These are phyloP conservation scores for Perizoma affinitatum DNA, from an alignment of 2,888 invertebrate species.

Conservation along the genomic window DNA sequence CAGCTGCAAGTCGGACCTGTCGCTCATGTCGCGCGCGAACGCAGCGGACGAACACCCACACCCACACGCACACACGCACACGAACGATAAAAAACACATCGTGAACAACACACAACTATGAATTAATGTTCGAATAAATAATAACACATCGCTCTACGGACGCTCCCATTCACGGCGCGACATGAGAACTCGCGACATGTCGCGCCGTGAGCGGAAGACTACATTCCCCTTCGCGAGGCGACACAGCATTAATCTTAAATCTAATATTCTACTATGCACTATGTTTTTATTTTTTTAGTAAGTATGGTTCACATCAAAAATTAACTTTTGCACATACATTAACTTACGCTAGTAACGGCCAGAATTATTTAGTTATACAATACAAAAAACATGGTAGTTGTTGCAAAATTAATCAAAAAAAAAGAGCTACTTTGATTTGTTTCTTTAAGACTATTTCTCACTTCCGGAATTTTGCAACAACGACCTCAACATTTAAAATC, in stretches of 20 bases:
- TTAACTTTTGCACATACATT: conserved; percentile 57
- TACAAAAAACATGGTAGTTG: conserved; percentile 20
- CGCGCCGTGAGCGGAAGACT: conserved; percentile 14
- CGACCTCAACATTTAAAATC: conserved; percentile 12
- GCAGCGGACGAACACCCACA: conserved; percentile 29
- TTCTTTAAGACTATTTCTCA: background rate
- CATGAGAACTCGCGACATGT: background rate
- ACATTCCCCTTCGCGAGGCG: conserved; percentile 31
- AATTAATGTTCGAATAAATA: conserved; percentile 47
- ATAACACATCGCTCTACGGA: conserved; percentile 30
- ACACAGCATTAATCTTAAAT: conserved; percentile 35
- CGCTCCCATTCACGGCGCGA: conserved; percentile 8
- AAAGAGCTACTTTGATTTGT: background rate
- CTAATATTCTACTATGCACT: conserved; percentile 42
- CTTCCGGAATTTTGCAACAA: conserved; percentile 18
- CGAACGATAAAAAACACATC: conserved; percentile 46
- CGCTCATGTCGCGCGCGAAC: conserved; percentile 1
- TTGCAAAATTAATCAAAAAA: conserved; percentile 21
- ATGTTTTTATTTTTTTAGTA: conserved; percentile 40
- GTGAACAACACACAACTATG: conserved; percentile 55
- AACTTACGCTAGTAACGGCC: conserved; percentile 59
- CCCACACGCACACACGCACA: conserved; percentile 26
- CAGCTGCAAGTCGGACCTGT: background rate
- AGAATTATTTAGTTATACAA: conserved; percentile 32
- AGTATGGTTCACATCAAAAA: conserved; percentile 65